Conservation (phyloP, 2,113 vertebrate species). For the Nematolebias whitei region DNA sequence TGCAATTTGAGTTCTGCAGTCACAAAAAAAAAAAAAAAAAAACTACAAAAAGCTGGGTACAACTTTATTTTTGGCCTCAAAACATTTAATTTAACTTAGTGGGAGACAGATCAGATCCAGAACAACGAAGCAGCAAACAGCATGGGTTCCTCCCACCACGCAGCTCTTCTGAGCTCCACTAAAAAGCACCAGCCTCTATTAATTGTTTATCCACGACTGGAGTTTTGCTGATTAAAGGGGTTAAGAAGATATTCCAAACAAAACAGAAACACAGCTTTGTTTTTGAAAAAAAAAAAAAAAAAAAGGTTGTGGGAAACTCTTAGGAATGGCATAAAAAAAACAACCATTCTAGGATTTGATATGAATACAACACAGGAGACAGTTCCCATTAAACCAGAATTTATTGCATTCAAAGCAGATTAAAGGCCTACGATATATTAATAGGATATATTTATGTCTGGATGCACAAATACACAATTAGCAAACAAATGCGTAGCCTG, state of each 20-base stretch:
- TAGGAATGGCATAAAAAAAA: background rate
- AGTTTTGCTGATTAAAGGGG: constrained; percentile 30
- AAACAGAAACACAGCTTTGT: constrained; percentile 11
- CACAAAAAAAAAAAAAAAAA: background rate
- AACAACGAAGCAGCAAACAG: constrained; percentile 3
- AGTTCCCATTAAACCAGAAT: constrained; percentile 50
- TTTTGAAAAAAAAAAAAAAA: background rate
- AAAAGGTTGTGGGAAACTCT: background rate
- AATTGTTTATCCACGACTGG: constrained; percentile 14
- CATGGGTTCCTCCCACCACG: constrained; percentile 25
- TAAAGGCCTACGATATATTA: constrained; percentile 57
- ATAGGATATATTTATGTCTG: constrained; percentile 50
- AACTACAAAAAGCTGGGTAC: background rate
- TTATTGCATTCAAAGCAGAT: constrained; percentile 72
- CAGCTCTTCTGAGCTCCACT: constrained; percentile 34
- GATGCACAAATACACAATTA: constrained; percentile 41
- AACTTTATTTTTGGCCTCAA: constrained; percentile 8
- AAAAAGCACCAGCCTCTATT: constrained; percentile 21
- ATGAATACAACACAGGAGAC: constrained; percentile 18
- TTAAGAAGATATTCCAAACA: constrained; percentile 1
- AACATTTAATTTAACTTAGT: background rate
- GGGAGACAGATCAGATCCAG: constrained; percentile 5
- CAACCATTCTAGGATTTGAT: background rate
- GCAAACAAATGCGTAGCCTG: constrained; percentile 33
- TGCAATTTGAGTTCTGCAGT: background rate